Base-by-base conservation (phyloP, 2,113 vertebrate species). In the Hepsetus odoe region DNA sequence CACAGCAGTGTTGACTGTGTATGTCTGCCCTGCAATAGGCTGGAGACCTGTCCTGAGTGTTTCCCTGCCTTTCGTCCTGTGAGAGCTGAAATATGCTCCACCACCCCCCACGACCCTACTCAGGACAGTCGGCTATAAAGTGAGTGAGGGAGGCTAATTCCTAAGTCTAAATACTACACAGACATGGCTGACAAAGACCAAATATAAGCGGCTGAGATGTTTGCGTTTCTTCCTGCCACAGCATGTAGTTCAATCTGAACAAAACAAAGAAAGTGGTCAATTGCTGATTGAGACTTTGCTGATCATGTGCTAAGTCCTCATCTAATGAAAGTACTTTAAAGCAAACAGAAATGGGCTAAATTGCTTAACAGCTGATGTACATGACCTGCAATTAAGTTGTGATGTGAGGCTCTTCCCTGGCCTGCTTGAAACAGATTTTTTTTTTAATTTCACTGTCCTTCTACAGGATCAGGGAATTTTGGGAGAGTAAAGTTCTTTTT, bases 81-180 rank as follows among this genome's bases (percentile, higher is more conserved):
- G n/a, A n/a, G n/a, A n/a, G n/a, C n/a, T n/a, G n/a, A n/a, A n/a
- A n/a, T n/a, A n/a, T n/a, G n/a, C n/a, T n/a, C n/a, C n/a, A n/a
- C n/a, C n/a, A n/a, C n/a, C n/a, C n/a, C n/a, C n/a, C n/a, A n/a
- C n/a, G n/a, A n/a, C n/a, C n/a, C n/a, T n/a, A n/a, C n/a, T n/a
- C n/a, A n/a, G n/a, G n/a, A n/a, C n/a, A n/a, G n/a, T n/a, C 77
- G 78, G 74, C 58, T 24, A 10, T 24, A 51, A 46, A 18, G 20
- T 74, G 77, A 77, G 82, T 64, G 74, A 69, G 69, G 55, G 69
- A 77, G 77, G 53, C 42, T 62, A 32, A 28, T 4, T 82, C 51
- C 22, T 28, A 64, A 65, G 58, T 53, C 53, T 66, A 64, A 75
- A 55, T 55, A 65, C 32, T 0, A 66, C 55, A 82, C 30, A 35